A percentile compares a stretch with the other conserved stretches of the same genome.
Conservation (phyloP, 2,797 vertebrate species). For the Cottoperca gobio region DNA sequence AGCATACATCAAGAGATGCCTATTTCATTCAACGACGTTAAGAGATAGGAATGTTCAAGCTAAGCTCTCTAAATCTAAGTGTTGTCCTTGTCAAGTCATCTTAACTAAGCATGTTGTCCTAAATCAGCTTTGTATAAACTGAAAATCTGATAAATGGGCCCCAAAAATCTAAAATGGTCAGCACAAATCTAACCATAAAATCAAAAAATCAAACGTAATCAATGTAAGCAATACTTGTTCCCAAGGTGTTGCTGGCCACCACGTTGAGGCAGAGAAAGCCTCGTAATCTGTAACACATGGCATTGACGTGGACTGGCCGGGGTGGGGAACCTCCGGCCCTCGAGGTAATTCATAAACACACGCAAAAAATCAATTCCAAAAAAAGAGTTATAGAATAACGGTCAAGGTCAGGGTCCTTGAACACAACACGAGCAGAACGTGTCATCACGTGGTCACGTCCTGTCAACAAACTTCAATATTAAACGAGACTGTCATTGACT, state of each 20-base stretch:
- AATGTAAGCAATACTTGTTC: background rate
- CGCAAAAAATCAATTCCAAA: too few relatives aligned
- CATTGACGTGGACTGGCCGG: too few relatives aligned
- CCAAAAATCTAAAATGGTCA: background rate
- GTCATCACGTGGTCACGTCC: too few relatives aligned
- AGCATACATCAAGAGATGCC: too few relatives aligned
- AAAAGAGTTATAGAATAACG: too few relatives aligned
- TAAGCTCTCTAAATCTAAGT: accelerated
- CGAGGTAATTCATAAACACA: too few relatives aligned
- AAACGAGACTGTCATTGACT: too few relatives aligned
- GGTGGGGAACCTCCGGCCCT: too few relatives aligned
- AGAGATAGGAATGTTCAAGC: background rate
- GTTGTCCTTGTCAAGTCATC: background rate
- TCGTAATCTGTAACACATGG: background rate
- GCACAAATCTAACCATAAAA: background rate
- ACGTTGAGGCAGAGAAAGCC: background rate
- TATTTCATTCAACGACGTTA: too few relatives aligned
- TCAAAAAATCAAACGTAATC: background rate
- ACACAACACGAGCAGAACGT: too few relatives aligned
- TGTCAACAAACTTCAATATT: too few relatives aligned
- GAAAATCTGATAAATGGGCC: background rate
- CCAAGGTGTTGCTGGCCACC: background rate
- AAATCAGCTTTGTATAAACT: background rate
- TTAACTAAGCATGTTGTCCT: background rate
- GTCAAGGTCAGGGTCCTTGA: too few relatives aligned